phyloP scores from a whole-genome alignment of 2,797 vertebrate species.

The Vireo griseus region DNA sequence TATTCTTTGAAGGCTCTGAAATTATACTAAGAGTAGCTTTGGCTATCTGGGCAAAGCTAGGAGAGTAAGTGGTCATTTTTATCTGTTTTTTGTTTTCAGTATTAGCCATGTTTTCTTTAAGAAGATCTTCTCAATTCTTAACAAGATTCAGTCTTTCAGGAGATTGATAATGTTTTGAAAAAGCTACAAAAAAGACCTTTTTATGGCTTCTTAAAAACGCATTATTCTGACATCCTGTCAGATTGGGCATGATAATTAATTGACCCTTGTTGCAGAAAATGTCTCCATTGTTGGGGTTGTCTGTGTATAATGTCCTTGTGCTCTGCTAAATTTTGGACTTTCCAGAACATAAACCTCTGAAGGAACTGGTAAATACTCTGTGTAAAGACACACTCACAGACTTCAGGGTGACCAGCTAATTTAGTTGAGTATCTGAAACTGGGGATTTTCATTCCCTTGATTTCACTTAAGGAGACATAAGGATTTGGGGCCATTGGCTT shows the following conservation, averaged over 20 bases:
- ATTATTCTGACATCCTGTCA: rapidly evolving
- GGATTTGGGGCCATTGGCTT: neutral
- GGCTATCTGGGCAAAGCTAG: conserved; percentile 94
- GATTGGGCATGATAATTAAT: neutral
- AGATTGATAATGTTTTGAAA: neutral
- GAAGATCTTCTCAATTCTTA: neutral
- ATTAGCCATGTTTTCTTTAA: neutral
- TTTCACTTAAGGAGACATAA: neutral
- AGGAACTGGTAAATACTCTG: neutral
- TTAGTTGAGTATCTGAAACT: neutral
- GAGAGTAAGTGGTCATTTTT: conserved; percentile 84
- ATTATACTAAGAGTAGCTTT: conserved; percentile 92
- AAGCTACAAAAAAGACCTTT: neutral
- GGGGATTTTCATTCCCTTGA: neutral
- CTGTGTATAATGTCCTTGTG: neutral
- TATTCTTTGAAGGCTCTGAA: conserved; percentile 98
- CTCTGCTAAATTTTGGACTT: neutral
- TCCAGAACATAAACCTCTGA: neutral
- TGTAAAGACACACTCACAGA: neutral
- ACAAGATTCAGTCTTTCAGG: neutral
- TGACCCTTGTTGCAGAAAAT: neutral
- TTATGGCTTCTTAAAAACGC: neutral
- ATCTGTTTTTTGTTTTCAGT: neutral
- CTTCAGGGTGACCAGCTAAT: neutral
- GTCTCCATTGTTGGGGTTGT: neutral